Evolutionary conservation across 2,797 vertebrate genomes (phyloP), one percentile per base, ranked within the genome.

Genomic region (Botia kubotai): DNA sequence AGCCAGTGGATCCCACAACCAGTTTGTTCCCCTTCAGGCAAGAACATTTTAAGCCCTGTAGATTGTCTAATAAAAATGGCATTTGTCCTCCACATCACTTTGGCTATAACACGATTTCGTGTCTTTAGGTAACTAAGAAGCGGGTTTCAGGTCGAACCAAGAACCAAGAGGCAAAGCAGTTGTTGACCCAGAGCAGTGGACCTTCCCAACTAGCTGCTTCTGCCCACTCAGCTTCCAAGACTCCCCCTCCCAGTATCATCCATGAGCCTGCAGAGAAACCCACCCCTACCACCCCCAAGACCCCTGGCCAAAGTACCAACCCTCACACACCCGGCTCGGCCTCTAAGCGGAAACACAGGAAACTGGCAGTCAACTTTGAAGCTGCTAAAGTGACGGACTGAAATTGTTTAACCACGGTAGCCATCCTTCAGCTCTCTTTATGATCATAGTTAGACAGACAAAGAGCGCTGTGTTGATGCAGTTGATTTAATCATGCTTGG

Each of bases 21-120:
- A 99, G 90, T 99, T 99, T 86, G 95, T 99, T 89, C 98, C 98
- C 26, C 88, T 99, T 43, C 98, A 99, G 96, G 98, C 96, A 88
- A 91, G 92, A 62, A 5, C 5, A 39, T 53, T 50, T 48, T 36
- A 58, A 23, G 55, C n/a, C 7, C 33, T 36, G 11, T 39, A 12
- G 2, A 60, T 23, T 11, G 10, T 13, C 29, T 29, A 29, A 29
- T 29, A 29, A 29, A 29, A 29, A 29, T 43, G 10, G 0, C 10
- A 19, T 50, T 6, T 14, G 6, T 5, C 6, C n/a, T n/a, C n/a
- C 23, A 29, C 13, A 16, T 7, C 7, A 2, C n/a, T 17, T 14
- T 14, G 29, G n/a, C 36, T 19, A 39, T 77, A 12, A 46, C 52
- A 50, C 73, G 17, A 48, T 3, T 81, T 74, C 21, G 6, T 39